Evolutionary conservation across 1,140 invertebrate genomes (phyloP), one percentile per base, ranked within the genome.

Genomic region (Papilio helenus): DNA sequence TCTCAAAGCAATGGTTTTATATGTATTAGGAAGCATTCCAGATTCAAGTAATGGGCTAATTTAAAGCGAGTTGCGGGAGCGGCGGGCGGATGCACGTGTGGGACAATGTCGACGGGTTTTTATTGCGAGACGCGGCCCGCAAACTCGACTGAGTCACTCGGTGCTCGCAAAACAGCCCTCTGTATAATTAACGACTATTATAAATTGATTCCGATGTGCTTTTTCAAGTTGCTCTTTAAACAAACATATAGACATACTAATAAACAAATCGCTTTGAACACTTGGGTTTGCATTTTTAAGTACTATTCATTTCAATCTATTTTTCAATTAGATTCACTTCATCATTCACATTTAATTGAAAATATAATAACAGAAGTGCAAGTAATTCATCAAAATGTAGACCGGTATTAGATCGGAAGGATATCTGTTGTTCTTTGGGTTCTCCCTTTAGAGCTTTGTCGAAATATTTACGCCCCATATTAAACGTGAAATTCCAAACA

Each of bases 381-480:
- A 18, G 46, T 42, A 42, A 76, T 77, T 20, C 55, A 77, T 77
- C 55, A 77, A 61, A 76, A 49, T 39, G 18, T 42, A 42, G 55
- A 61, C 14, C 34, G 55, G 76, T 34, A 77, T 77, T 77, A 77
- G 55, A 76, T 49, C 74, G 23, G 88, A 88, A 85, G 89, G 89
- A 90, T 89, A 88, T 88, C 87, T 89, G 84, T 88, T 90, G 86
- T 89, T 91, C 87, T 88, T 88, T 89, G 84, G 82, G 84, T 84
- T 89, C 87, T 91, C 92, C 89, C 90, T 92, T 93, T 90, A 88
- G 86, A 87, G 88, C 87, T 89, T 93, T 91, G 93, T 94, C 90
- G 92, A 93, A 94, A 94, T 93, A 93, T 94, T 94, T 94, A 94
- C 89, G 92, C 87, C 87, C 89, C 85, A 93, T 89, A 93, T 93